These are phyloP conservation scores for Hemithea aestivaria DNA, from an alignment of 2,888 invertebrate species.

Conservation along the genomic window DNA sequence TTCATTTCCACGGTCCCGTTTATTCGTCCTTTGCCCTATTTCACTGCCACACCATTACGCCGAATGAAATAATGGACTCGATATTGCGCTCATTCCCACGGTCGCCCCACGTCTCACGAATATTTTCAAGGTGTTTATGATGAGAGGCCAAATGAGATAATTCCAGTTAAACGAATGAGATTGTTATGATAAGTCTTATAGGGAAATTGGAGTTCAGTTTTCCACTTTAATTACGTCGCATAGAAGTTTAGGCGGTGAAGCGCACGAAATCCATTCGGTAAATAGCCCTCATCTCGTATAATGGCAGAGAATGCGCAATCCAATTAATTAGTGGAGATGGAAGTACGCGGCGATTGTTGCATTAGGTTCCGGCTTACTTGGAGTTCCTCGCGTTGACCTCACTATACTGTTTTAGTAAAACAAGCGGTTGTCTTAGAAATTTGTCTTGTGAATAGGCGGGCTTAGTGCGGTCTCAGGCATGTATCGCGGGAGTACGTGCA, in stretches of 20 bases:
- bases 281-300: slow-evolving; percentile 64
- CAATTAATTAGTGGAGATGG: slow-evolving; percentile 67
- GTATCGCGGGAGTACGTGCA: slow-evolving; percentile 23
- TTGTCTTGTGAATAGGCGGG: slow-evolving; percentile 34
- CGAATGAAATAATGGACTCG: slow-evolving; percentile 70
- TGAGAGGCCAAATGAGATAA: slow-evolving; percentile 38
- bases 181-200: slow-evolving; percentile 24
- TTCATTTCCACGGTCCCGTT: slow-evolving; percentile 73
- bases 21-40: slow-evolving; percentile 69
- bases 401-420: slow-evolving; percentile 33
- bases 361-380: slow-evolving; percentile 28
- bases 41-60: slow-evolving; percentile 73
- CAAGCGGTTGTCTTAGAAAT: slow-evolving; percentile 34
- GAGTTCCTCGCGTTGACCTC: slow-evolving; percentile 21
- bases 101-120: slow-evolving; percentile 52
- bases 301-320: slow-evolving; percentile 62
- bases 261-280: slow-evolving; percentile 62
- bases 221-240: slow-evolving; percentile 51
- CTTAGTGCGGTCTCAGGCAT: slow-evolving; percentile 32
- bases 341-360: slow-evolving; percentile 49
- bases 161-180: slow-evolving; percentile 28
- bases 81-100: slow-evolving; percentile 57
- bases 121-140: slow-evolving; percentile 59
- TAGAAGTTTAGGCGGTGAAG: slow-evolving; percentile 56
- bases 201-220: slow-evolving; percentile 15